A percentile compares a stretch with the other conserved stretches of the same genome.
Conservation (phyloP, 2,888 invertebrate genomes). For the Acleris emargana region DNA sequence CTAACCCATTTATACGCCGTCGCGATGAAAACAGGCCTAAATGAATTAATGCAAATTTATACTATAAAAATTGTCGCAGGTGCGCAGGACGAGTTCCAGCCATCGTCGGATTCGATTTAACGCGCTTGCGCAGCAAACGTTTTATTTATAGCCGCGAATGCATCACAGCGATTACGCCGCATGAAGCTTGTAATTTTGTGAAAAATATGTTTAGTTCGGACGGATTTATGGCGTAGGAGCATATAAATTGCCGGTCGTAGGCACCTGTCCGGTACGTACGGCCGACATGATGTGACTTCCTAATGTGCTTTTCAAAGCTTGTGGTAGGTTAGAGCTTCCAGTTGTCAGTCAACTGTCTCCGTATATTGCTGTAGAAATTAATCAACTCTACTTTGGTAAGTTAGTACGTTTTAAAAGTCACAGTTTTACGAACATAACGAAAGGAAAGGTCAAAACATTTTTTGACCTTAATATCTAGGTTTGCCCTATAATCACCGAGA, state of each 20-base stretch:
- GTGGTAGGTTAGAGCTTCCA: background rate
- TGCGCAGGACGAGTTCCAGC: conserved; percentile 79
- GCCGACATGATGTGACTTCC: conserved; percentile 18
- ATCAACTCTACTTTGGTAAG: too few relatives aligned
- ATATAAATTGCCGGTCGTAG: conserved; percentile 20
- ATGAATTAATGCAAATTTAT: conserved; percentile 84
- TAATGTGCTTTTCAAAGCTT: conserved; percentile 1
- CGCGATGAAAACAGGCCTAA: conserved; percentile 79
- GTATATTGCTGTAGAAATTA: too few relatives aligned
- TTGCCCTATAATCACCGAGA: too few relatives aligned
- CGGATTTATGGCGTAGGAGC: conserved; percentile 29
- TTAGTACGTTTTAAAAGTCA: too few relatives aligned
- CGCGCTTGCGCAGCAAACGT: conserved; percentile 75
- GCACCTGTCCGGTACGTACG: conserved; percentile 25
- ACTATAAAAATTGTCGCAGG: conserved; percentile 84
- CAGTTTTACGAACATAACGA: too few relatives aligned
- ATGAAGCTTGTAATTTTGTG: conserved; percentile 51
- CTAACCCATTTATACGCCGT: conserved; percentile 80
- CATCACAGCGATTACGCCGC: conserved; percentile 60
- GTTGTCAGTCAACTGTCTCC: background rate
- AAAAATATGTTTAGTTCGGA: conserved; percentile 41
- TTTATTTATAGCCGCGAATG: conserved; percentile 75
- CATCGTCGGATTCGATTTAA: conserved; percentile 79
- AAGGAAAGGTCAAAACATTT: too few relatives aligned
- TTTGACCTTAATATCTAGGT: too few relatives aligned